Base-by-base conservation (phyloP, 2,797 vertebrate species). In the Karalla daura region DNA sequence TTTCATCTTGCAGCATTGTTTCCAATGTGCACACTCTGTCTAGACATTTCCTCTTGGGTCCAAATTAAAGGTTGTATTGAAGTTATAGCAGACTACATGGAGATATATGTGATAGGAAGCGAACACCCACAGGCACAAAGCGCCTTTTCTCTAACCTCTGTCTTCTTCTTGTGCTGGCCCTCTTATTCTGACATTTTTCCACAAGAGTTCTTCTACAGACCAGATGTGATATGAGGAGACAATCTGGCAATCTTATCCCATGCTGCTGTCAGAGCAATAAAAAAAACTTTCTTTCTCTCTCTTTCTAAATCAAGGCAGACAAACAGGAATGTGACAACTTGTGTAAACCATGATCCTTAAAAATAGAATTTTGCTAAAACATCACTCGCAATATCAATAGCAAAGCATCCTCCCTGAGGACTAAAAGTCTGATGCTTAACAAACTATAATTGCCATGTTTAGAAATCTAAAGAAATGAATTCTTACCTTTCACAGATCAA, bases 151-250 rank as follows among this genome's bases (percentile, higher is more conserved):
- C 27, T 36, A 37, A 39, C 59, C 50, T 54, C 35, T 63, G 13
- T 54, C 23, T 33, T 49, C 28, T 28, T 58, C n/a, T 45, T 41
- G 13, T 39, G 46, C 46, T 18, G 47, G 20, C 17, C 40, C 71
- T 73, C 41, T 49, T 13, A 60, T 43, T 51, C 70, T 69, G 65
- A 67, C 69, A 64, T 68, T 33, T 41, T 79, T 80, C 80, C 65
- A 63, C 55, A 61, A 74, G 62, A 76, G 60, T 70, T 78, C 83
- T 78, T 74, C 78, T 60, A 46, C 63, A 74, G 65, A 70, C 54
- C 53, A 82, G 64, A 73, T 83, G 80, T 80, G 66, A 86, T 87
- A 58, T 39, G 47, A 83, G 49, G 62, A 85, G 66, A 84, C 55
- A 76, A 60, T 66, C 56, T 63, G 35, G 35, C 32, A 59, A 40